Conservation (phyloP, 1,140 invertebrate species). For the Euura saliciscinereae region DNA sequence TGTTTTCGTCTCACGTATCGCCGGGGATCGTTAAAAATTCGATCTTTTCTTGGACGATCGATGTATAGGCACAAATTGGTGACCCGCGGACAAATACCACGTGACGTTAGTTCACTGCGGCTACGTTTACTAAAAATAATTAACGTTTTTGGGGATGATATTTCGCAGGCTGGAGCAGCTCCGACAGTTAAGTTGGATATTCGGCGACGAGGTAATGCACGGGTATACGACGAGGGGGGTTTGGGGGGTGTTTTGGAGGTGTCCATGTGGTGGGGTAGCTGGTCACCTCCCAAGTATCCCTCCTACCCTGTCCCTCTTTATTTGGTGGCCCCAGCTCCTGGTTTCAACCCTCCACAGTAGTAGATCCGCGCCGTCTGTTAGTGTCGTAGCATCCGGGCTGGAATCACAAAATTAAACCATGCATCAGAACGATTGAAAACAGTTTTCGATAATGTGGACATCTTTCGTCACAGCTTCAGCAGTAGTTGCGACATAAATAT, state of each 20-base stretch:
- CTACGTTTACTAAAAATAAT: not conserved
- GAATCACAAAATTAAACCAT: not conserved
- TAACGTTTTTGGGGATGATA: not conserved
- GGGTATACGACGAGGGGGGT: constrained; percentile 47
- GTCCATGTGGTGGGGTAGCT: constrained; percentile 53
- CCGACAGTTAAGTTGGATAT: constrained; percentile 42
- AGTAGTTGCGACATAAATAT: not conserved
- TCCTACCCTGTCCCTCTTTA: constrained; percentile 25
- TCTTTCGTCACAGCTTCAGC: not conserved
- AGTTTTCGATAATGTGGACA: not conserved
- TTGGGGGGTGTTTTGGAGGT: constrained; percentile 43
- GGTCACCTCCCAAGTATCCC: constrained; percentile 47
- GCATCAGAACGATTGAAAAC: not conserved
- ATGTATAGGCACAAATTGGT: constrained; percentile 2
- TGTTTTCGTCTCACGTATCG: no score
- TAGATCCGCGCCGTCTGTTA: not conserved
- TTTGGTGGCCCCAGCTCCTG: constrained; percentile 1
- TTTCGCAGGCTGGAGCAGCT: no score
- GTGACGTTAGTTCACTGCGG: not conserved
- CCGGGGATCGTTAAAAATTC: not conserved
- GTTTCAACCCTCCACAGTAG: not conserved
- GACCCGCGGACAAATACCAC: not conserved
- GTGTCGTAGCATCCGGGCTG: not conserved
- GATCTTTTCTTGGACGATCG: not conserved
- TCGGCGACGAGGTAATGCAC: constrained; percentile 46